These are phyloP conservation scores for Megalops atlanticus DNA, from an alignment of 2,113 vertebrate genomes.

Conservation along the genomic window DNA sequence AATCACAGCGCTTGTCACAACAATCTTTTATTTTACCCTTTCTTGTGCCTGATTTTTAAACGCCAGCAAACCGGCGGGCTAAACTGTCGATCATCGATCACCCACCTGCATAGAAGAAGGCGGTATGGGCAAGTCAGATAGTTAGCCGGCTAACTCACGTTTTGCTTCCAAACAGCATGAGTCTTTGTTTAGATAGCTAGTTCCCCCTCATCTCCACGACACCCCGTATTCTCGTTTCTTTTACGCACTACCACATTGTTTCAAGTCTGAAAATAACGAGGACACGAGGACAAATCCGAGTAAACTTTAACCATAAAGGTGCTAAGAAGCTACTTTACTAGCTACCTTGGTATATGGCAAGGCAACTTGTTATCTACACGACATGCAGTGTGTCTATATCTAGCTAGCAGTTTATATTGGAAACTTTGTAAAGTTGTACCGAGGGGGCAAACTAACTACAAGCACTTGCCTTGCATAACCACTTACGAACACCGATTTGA, in stretches of 20 bases:
- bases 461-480: no score
- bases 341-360: no score
- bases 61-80: neutral
- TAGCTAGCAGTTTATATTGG: no score
- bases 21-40: constrained; percentile 20
- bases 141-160: no score
- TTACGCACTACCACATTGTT: neutral
- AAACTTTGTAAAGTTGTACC: no score
- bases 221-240: neutral
- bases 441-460: no score
- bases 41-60: neutral
- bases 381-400: no score
- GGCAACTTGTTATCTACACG: no score
- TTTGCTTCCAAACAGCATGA: neutral
- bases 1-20: constrained; percentile 67
- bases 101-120: neutral
- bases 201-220: neutral
- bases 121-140: no score
- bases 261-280: neutral
- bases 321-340: no score
- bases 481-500: no score
- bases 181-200: constrained; percentile 15
- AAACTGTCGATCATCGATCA: neutral
- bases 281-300: neutral
- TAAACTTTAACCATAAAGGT: no score